Base-by-base conservation (phyloP, 2,797 vertebrate genomes). In the Macroramphosus scolopax region DNA sequence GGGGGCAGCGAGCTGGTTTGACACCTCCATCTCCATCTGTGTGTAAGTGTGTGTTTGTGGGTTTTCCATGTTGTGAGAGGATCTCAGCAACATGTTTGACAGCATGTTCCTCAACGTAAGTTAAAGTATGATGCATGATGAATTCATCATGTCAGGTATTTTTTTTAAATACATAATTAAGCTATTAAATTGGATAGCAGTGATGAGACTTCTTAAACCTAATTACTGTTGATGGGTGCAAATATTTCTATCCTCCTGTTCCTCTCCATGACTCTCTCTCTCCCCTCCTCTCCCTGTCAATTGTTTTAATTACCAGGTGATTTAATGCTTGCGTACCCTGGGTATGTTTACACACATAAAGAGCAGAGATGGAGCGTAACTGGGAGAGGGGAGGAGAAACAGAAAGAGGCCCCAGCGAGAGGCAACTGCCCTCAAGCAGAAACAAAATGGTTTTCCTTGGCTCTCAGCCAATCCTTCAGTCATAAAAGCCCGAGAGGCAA, bases 371-470 rank as follows among this genome's bases (percentile, higher is more conserved):
- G 43, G 59, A 67, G 57, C 14, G n/a, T 17, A 59, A 52, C 54
- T 39, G 29, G 17, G 25, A 36, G 48, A 17, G 29, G 25, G 1
- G 9, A 11, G 26, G 10, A 2, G 24, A 6, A n/a, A 11, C 8
- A 61, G 20, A 49, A 29, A 63, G 73, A 51, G 63, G 63, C 60
- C 69, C 51, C 32, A 11, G 48, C 6, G 28, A 51, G 52, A 68
- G 58, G 41, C 51, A 64, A 66, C 50, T n/a, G 20, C 59, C 65
- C 66, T 79, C 49, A 57, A 68, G 65, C 70, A 77, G 64, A 83
- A 79, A 75, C 58, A 76, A 76, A 82, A 81, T 62, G 50, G 71
- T 80, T 84, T 85, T 75, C 35, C 17, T 79, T 86, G 84, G 81
- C 70, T 53, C 25, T 20, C 16, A 47, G 73, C 75, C 79, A 83